Evolutionary conservation across 1,140 invertebrate genomes (phyloP).

Genomic region (Propsilocerus akamusi): DNA sequence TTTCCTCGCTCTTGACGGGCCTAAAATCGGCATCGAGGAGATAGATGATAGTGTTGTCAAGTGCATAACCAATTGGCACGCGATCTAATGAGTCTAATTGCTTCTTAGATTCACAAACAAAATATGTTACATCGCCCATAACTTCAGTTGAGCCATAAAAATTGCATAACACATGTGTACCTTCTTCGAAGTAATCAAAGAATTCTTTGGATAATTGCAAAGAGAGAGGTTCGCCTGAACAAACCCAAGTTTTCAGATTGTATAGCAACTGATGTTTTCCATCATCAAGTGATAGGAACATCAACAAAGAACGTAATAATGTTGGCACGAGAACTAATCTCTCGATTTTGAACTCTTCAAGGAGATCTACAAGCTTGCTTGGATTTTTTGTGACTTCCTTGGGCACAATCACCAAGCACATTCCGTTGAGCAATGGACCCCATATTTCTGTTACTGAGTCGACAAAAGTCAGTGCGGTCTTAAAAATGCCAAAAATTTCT

Average conservation of each 20-base stretch:
- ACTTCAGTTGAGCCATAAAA: conserved; percentile 83
- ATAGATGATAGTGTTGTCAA: conserved; percentile 65
- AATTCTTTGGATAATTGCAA: conserved; percentile 47
- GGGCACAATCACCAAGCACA: conserved; percentile 46
- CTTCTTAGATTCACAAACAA: conserved; percentile 27
- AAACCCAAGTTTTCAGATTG: conserved; percentile 55
- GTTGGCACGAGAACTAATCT: conserved; percentile 69
- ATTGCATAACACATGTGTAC: conserved; percentile 47
- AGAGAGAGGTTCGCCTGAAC: conserved; percentile 59
- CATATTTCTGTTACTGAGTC: conserved; percentile 76
- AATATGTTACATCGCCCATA: conserved; percentile 63
- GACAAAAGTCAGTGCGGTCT: conserved; percentile 75
- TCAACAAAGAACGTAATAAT: conserved; percentile 51
- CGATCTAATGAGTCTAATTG: conserved; percentile 42
- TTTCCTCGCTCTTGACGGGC: conserved; percentile 42
- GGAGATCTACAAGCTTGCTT: conserved; percentile 40
- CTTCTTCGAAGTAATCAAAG: conserved; percentile 42
- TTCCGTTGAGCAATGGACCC: conserved; percentile 52
- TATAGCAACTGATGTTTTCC: conserved; percentile 25
- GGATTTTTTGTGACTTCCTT: conserved; percentile 54
- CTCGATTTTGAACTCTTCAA: conserved; percentile 53
- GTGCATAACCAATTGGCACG: conserved; percentile 63
- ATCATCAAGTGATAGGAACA: conserved; percentile 38
- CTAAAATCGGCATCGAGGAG: conserved; percentile 50
- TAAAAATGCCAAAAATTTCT: conserved; percentile 59